Base-by-base conservation (phyloP, 1,140 invertebrate species). In the Amphibalanus amphitrite region DNA sequence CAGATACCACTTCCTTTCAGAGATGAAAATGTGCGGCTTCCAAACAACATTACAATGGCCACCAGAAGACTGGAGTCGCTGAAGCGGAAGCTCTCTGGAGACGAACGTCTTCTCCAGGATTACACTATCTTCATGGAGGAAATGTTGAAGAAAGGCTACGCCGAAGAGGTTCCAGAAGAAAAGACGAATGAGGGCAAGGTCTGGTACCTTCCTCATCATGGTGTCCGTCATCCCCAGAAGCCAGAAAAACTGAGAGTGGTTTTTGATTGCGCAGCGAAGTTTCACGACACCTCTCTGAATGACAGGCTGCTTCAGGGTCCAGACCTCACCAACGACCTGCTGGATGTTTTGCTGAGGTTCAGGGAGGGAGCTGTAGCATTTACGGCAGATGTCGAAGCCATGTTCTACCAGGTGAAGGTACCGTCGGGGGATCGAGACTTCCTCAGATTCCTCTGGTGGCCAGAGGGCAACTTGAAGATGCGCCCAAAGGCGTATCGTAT, bases 131-230 rank as follows among this genome's bases (percentile, higher is more conserved):
- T 38, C 33, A 38, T 38, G 33, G 15, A 38, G 4, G 33, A 38
- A 4, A 38, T 38, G 33, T 6, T 38, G 4, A 15, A 38, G 33
- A 38, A 38, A 38, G 33, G 33, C 4, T 38, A 38, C 15, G 33
- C 33, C 4, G 33, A 38, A 15, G 15, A 15, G 4, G 33, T 38
- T 15, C 33, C 33, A 38, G 33, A 38, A 38, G 33, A 15, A 4
- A 15, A 15, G 33, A 15, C 4, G 33, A 38, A 38, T 15, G 33
- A 38, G 4, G 33, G 33, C 4, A 38, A 38, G 33, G 33, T 38
- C 25, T 73, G 73, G 70, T 69, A 73, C 33, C 25, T 71, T n/a
- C 72, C 72, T 20, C 72, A 73, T 28, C 72, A 40, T 29, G 69
- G 69, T 1, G 29, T 70, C 29, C 26, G 29, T 29, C 69, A 70